Percentiles rank a stretch among this genome's conserved stretches.
Evolutionary conservation across 2,888 invertebrate genomes (phyloP).

Genomic region (Drosophila meridionalis): DNA sequence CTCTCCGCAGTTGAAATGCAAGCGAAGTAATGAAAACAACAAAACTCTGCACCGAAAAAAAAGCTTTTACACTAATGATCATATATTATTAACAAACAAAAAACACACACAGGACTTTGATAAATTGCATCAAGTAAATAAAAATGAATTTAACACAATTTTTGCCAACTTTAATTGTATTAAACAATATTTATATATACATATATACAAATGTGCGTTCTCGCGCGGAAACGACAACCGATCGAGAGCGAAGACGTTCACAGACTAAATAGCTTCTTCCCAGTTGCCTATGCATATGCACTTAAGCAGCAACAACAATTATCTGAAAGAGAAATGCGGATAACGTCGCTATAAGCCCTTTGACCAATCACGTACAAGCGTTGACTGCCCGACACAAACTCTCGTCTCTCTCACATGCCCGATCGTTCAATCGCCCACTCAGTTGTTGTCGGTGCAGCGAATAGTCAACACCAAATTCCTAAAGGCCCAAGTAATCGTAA

Average conservation of each 20-base stretch:
- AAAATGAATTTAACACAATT: background rate
- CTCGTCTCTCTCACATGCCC: no score
- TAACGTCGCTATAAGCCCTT: background rate
- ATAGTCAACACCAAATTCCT: background rate
- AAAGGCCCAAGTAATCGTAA: background rate
- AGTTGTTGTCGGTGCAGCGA: background rate
- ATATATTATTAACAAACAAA: background rate
- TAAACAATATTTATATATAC: background rate
- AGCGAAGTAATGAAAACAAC: background rate
- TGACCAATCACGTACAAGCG: background rate
- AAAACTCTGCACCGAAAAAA: background rate
- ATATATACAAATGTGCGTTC: background rate
- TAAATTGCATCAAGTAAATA: background rate
- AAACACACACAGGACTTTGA: background rate
- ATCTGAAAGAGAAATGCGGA: background rate
- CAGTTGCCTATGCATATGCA: background rate
- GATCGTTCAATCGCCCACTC: background rate
- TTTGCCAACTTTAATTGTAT: background rate
- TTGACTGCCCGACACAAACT: background rate
- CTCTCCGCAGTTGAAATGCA: background rate
- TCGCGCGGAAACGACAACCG: background rate
- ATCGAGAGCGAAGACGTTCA: background rate
- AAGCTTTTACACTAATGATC: background rate
- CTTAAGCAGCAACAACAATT: background rate
- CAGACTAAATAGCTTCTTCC: background rate